These are phyloP conservation scores for Nothocercus nigrocapillus DNA, from an alignment of 2,113 vertebrate genomes.

Conservation along the genomic window DNA sequence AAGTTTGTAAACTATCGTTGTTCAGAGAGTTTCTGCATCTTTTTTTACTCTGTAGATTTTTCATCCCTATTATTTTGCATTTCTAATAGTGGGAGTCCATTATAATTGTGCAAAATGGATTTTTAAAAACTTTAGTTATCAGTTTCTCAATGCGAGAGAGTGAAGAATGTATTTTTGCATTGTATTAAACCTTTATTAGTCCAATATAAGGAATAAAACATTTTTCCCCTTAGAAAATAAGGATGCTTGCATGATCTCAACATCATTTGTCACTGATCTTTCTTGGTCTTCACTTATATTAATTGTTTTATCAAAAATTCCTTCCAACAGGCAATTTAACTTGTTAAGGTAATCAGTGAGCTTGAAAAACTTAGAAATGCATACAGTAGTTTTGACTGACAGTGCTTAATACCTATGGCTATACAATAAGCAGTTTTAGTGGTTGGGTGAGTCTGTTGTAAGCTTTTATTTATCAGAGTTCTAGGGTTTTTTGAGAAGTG, in stretches of 20 bases:
- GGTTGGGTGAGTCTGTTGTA: not conserved
- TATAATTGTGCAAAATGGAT: not conserved
- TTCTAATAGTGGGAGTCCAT: not conserved
- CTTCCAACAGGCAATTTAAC: not conserved
- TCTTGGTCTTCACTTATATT: not conserved
- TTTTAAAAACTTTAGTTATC: not conserved
- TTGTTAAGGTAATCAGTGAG: not conserved
- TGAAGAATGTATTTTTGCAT: not conserved
- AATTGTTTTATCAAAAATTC: not conserved
- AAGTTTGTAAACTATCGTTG: not conserved
- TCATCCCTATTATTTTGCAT: not conserved
- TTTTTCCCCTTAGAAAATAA: fast-evolving
- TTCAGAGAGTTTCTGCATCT: not conserved
- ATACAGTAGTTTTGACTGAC: not conserved
- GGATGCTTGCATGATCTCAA: not conserved
- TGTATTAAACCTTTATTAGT: not conserved
- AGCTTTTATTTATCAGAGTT: not conserved
- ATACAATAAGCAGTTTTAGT: not conserved
- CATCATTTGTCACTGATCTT: not conserved
- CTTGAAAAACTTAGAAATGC: not conserved
- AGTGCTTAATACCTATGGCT: not conserved
- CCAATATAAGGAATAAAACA: not conserved
- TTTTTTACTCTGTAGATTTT: not conserved
- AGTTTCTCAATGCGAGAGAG: not conserved
- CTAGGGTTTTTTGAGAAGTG: not conserved